Base-by-base conservation (phyloP, 2,888 invertebrate genomes). In the Merodon equestris region DNA sequence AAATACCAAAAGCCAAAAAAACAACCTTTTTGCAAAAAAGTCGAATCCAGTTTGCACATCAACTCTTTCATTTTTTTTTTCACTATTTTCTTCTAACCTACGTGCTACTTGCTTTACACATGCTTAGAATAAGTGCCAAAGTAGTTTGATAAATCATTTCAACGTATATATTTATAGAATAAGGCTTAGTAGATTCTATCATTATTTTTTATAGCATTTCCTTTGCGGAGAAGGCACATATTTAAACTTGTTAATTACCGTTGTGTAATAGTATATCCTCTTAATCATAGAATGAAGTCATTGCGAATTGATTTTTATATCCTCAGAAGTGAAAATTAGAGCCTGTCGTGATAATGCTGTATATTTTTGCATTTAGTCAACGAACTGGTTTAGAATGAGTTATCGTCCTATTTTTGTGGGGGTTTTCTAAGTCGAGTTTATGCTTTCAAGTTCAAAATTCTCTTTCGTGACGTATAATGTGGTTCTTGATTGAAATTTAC, bases 371-470 rank as follows among this genome's bases (percentile, higher is more conserved):
- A 27, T 4, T 27, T 27, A 4, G 19, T 64, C 38, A 17, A 1
- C 13, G 34, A 63, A 63, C 64, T 64, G 54, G 64, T 64, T 64
- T n/a, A 17, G 42, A n/a, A 17, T 14, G 9, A 14, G 42, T 9
- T 18, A 42, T 61, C n/a, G 50, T 27, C 7, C 2, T 27, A 7
- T 27, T 27, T 27, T 27, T 27, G 27, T 27, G 7, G 2, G 7
- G 27, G 3, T 4, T 27, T 27, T 4, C 7, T 27, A 7, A 4
- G 7, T 27, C 7, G 2, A 7, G 27, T 27, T 7, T 27, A 27
- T 27, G 27, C 7, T 27, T 27, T 27, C 27, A 27, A 27, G 27
- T 27, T 27, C 27, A 27, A 27, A 7, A 7, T 27, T 27, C 7
- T 4, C 27, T 27, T 27, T 27, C 2, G 7, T 27, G 27, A 27